These are phyloP conservation scores for Takifugu ocellatus DNA, from an alignment of 2,797 vertebrate genomes.

Conservation along the genomic window DNA sequence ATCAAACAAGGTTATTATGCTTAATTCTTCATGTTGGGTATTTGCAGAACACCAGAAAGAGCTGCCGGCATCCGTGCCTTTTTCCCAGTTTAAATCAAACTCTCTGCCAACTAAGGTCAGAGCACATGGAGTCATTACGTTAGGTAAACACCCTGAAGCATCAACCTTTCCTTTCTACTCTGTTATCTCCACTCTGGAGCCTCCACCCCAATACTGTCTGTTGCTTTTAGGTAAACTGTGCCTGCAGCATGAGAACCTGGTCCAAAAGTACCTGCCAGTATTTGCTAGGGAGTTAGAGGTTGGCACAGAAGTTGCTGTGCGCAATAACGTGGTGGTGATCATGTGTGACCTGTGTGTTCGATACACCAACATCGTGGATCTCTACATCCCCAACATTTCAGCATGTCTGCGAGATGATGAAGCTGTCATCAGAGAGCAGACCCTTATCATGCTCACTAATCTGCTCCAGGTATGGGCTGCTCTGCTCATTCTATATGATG, in stretches of 20 bases:
- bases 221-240: conserved; percentile 85
- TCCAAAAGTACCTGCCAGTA: conserved; percentile 83
- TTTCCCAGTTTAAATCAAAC: conserved; percentile 81
- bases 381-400: conserved; percentile 86
- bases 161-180: background rate
- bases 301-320: conserved; percentile 78
- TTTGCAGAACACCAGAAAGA: conserved; percentile 55
- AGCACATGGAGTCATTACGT: conserved; percentile 88
- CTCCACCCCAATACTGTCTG: background rate
- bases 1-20: too few relatives aligned
- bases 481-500: background rate
- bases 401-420: conserved; percentile 82
- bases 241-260: conserved; percentile 88
- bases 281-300: conserved; percentile 89
- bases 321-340: conserved; percentile 87
- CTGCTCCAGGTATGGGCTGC: conserved; percentile 84
- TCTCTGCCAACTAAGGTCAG: conserved; percentile 80
- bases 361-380: conserved; percentile 87
- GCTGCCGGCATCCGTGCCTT: conserved; percentile 63
- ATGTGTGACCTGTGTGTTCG: conserved; percentile 92
- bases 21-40: background rate
- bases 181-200: background rate
- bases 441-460: conserved; percentile 90
- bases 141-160: conserved; percentile 72
- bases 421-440: conserved; percentile 85